Base-by-base conservation (phyloP, 1,140 invertebrate species). In the Brachionus paranguensis region DNA sequence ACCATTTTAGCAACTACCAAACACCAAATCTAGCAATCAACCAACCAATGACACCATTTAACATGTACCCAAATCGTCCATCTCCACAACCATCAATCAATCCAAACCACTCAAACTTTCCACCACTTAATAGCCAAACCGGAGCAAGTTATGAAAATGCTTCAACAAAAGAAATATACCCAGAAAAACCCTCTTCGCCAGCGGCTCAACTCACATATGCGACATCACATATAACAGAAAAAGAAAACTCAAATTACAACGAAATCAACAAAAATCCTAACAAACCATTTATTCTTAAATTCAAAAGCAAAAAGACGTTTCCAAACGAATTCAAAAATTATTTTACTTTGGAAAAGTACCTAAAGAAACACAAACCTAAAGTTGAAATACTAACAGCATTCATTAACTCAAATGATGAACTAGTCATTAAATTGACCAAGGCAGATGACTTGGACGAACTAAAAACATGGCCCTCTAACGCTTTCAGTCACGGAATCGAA, bases 21-120 rank as follows among this genome's bases (percentile, higher is more conserved):
- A 12, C 29, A 68, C 64, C 64, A 12, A 68, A 12, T 27, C 29
- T 68, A 12, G 20, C 24, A 37, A 68, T 68, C 64, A 68, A 24
- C 29, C 64, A 68, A 68, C 64, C 64, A 24, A 68, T 68, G 64
- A 29, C 24, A 24, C 64, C 64, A 68, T 27, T 68, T 27, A 68
- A 68, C 64, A 68, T 68, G 64, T 68, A 68, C 64, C 11, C 64
- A 68, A 68, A 68, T 29, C 64, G 64, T 29, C 64, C 20, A 68
- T 27, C 64, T 0, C 64, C 64, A 27, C 64, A 68, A 29, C 64
- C 55, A 24, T 60, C 64, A 68, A 29, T 29, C 64, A 68, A 68
- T 29, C 17, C 11, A 24, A 68, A 68, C 64, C 64, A 68, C 1
- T 20, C 55, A 60, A 60, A 60, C 24, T 60, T 60, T 24, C 55